Base-by-base conservation (phyloP, 1,140 invertebrate genomes). In the Pachypeltis micranthus region DNA sequence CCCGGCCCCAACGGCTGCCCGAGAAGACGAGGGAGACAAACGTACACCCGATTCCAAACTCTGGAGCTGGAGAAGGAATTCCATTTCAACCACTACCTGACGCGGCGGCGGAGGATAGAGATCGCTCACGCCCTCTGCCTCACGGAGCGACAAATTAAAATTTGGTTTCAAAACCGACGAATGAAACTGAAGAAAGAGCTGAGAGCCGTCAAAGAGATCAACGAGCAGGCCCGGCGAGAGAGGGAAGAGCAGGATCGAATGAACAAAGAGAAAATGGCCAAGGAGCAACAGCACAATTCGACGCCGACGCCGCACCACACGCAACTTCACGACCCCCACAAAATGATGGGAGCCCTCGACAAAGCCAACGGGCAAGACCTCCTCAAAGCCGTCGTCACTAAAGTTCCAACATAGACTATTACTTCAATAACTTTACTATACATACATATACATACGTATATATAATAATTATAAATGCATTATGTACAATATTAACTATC, bases 171-270 rank as follows among this genome's bases (percentile, higher is more conserved):
- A 76, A 96, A 96, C 76, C 81, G 94, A 62, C 83, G 94, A 71
- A 98, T 98, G 94, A 98, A 98, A 76, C 83, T 96, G 75, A 98
- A 98, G 81, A 97, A 97, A 71, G 92, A 95, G 72, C 74, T 94
- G 62, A 79, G 91, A 54, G 91, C 91, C 14, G 91, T 94, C 12
- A 94, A 94, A 72, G 91, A 94, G 76, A 94, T 93, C 70, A 94
- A 95, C 79, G 91, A 95, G 72, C 91, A 94, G 74, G 91, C 91
- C 60, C 80, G 91, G 70, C 80, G 90, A 62, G 91, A 94, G 71
- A 80, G 90, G 34, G 90, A 93, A 72, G 91, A 94, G 72, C 90
- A 93, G 72, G 90, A 93, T 69, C 81, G 88, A 73, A 87, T 91
- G 80, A 92, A 92, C 75, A 88, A 91, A 70, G 88, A 91, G 75